Conservation (phyloP, 2,113 vertebrate genomes). For the Merops nubicus region DNA sequence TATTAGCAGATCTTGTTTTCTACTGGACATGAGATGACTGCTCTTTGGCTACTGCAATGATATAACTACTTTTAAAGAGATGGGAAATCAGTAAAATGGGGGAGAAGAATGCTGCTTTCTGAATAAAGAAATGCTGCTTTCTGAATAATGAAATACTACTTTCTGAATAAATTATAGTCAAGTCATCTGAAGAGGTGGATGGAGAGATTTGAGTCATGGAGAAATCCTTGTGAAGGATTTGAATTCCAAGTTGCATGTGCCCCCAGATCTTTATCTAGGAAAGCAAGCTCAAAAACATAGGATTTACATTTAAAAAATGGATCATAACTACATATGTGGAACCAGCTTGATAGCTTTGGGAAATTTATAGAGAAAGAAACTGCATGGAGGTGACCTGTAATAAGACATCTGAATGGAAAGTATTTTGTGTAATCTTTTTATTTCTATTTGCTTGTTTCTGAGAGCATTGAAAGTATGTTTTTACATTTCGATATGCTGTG, state of each 20-base stretch:
- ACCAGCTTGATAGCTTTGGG: neutral
- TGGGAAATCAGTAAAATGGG: neutral
- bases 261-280: neutral
- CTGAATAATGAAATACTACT: neutral
- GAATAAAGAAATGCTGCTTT: neutral
- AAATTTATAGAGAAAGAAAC: neutral
- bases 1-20: neutral
- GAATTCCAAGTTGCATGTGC: neutral
- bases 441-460: neutral
- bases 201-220: neutral
- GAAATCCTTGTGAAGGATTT: neutral
- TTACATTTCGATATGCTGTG: neutral
- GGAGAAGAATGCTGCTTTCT: slow-evolving; percentile 20
- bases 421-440: neutral
- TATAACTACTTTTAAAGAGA: slow-evolving; percentile 20
- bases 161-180: neutral
- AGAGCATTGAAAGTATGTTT: neutral
- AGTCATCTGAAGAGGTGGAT: neutral
- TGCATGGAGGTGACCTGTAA: neutral
- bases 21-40: neutral
- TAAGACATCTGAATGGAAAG: neutral
- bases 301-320: neutral
- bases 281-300: neutral
- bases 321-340: neutral
- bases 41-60: neutral